Percentiles rank a stretch among this genome's conserved stretches.
These are phyloP conservation scores for Panzeria rudis DNA, from an alignment of 2,888 invertebrate species.

Conservation along the genomic window DNA sequence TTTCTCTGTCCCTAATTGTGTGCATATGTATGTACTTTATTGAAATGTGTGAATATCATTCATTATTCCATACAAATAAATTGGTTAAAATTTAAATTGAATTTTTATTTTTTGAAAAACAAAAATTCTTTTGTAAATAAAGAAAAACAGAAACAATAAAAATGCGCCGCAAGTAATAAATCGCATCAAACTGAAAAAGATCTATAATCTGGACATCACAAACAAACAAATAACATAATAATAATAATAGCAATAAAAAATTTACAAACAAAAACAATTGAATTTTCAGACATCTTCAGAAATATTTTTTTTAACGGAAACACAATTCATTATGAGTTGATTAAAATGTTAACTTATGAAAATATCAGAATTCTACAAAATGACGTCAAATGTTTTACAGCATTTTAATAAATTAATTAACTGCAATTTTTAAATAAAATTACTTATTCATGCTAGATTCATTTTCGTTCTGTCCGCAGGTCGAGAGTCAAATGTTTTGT, in stretches of 20 bases:
- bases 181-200: conserved; percentile 24
- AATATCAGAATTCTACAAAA: conserved; percentile 25
- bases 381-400: conserved; percentile 40
- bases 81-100: too few species aligned
- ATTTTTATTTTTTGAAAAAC: conserved; percentile 11
- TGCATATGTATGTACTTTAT: too few species aligned
- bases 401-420: conserved; percentile 31
- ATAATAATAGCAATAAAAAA: conserved; percentile 23
- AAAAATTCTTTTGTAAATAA: conserved; percentile 39
- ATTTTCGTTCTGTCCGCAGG: too few species aligned
- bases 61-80: too few species aligned
- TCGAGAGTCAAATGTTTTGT: too few species aligned
- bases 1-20: too few species aligned
- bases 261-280: conserved; percentile 15
- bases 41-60: too few species aligned
- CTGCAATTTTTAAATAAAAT: neutral
- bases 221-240: conserved; percentile 18
- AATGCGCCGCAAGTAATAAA: conserved; percentile 16
- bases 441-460: too few species aligned
- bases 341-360: conserved; percentile 8
- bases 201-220: conserved; percentile 38
- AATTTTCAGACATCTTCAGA: conserved; percentile 15
- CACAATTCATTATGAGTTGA: conserved; percentile 41
- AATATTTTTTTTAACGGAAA: conserved; percentile 38
- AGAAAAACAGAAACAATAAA: conserved; percentile 27